Base-by-base conservation (phyloP, 2,888 invertebrate species). In the Epinotia brunnichana region DNA sequence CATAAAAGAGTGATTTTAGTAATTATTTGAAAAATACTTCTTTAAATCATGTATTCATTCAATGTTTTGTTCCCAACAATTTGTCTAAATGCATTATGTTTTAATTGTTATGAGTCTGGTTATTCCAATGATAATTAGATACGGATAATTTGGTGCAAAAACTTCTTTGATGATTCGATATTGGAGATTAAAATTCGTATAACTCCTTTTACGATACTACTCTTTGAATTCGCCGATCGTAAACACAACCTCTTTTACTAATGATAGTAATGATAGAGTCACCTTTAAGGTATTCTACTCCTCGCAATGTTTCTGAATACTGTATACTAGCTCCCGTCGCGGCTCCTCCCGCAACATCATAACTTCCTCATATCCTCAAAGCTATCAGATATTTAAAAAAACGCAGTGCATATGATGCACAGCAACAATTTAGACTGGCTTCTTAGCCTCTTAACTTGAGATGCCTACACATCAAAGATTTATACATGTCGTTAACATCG, bases 51-150 rank as follows among this genome's bases (percentile, higher is more conserved):
- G 17, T 0, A 13, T 17, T 29, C 29, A 24, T 17, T 29, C 29
- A 35, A 17, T 35, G 9, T 48, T 57, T 48, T 64, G 69, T 59
- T 39, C 35, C 0, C 0, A 56, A 29, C 67, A 67, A 72, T 68
- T 72, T 68, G 72, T 67, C 67, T 48, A 54, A 61, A 44, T 67
- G 54, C 61, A 72, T 72, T 60, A 24, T 44, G 19, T 15, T 62
- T 56, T 72, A 56, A 72, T 72, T 62, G 53, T 56, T 61, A 68
- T 72, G 67, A 35, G 61, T 54, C 15, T 19, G n/a, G 56, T 68
- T 62, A 72, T 72, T 68, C 35, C 10, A 56, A 72, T 67, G 67
- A 39, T 62, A 72, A 72, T 72, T 44, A 61, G 54, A 24, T 48
- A 11, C 10, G 19, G 41, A 61, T 44, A 60, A 59, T 71, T 61